Evolutionary conservation across 1,140 invertebrate species (phyloP).

Genomic region (Choristoneura fumiferana): DNA sequence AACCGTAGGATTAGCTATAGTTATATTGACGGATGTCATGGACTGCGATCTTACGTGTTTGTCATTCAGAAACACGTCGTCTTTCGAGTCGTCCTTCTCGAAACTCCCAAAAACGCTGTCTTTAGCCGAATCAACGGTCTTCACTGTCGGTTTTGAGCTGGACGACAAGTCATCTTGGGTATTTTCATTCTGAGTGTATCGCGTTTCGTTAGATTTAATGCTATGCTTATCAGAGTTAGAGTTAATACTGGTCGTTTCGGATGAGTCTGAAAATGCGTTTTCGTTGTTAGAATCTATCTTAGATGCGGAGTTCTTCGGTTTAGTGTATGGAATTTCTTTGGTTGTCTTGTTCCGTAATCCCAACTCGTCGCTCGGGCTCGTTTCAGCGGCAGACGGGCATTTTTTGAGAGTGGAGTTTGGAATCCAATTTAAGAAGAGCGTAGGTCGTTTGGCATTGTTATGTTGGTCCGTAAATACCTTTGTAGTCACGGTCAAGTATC

Average conservation of each 20-base stretch:
- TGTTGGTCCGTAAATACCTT: constrained; percentile 86
- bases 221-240: constrained; percentile 75
- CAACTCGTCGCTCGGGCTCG: constrained; percentile 66
- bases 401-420: constrained; percentile 93
- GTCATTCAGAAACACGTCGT: constrained; percentile 61
- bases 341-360: constrained; percentile 38
- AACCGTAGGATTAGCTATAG: constrained; percentile 83
- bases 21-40: constrained; percentile 83
- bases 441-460: constrained; percentile 85
- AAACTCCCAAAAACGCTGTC: constrained; percentile 56
- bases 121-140: constrained; percentile 60
- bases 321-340: constrained; percentile 28
- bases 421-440: constrained; percentile 95
- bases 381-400: constrained; percentile 89
- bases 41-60: constrained; percentile 78
- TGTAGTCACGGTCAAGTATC: constrained; percentile 92
- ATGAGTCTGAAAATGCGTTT: constrained; percentile 73
- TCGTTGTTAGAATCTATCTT: constrained; percentile 54
- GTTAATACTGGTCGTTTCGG: constrained; percentile 73
- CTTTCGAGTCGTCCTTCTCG: constrained; percentile 63
- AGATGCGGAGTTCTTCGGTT: constrained; percentile 6
- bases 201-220: no score
- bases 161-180: constrained; percentile 61
- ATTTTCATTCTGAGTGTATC: constrained; percentile 61
- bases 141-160: constrained; percentile 65